Evolutionary conservation across 2,113 vertebrate species (phyloP), one percentile per base, ranked within the genome.

Genomic region (Brachyhypopomus occidentalis): DNA sequence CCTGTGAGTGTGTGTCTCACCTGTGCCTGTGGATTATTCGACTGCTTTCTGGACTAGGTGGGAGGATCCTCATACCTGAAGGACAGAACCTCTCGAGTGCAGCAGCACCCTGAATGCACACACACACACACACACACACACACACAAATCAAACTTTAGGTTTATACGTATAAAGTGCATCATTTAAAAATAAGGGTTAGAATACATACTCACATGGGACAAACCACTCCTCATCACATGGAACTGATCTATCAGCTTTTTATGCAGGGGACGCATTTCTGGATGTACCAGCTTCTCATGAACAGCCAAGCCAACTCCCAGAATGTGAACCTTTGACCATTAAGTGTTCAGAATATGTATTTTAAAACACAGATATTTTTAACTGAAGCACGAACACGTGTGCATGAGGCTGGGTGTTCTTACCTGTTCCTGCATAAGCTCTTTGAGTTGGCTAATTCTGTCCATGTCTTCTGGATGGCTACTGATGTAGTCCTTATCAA

Each of bases 171-270:
- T 1, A 45, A 17, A 25, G 8, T 20, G 38, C 17, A 48, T n/a
- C 45, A 14, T 8, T n/a, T 17, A 36, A n/a, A 62, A 45, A 0
- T 30, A 1, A 25, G 59, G 66, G 64, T 45, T 20, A 69, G 38
- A 66, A 41, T 22, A 23, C 56, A 22, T 38, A 84, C 95, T 97
- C 92, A 99, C 98, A 0, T 98, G 96, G 84, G 96, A 97, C 66
- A 99, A 94, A 88, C 97, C 97, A 91, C 94, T 96, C 85, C 96
- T 93, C 96, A 99, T 98, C 94, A 99, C 96, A 89, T 99, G 97
- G 93, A 99, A 99, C 91, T 98, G 98, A 89, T 99, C 98, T 0
- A 99, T 96, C 83, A 99, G 92, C 85, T 99, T 99, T 91, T 98
- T 98, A 89, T 99, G 98, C 75, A 99, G 91, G 12, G 98, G 98